These are phyloP conservation scores for Monochamus alternatus DNA, from an alignment of 2,888 invertebrate species.

Conservation along the genomic window DNA sequence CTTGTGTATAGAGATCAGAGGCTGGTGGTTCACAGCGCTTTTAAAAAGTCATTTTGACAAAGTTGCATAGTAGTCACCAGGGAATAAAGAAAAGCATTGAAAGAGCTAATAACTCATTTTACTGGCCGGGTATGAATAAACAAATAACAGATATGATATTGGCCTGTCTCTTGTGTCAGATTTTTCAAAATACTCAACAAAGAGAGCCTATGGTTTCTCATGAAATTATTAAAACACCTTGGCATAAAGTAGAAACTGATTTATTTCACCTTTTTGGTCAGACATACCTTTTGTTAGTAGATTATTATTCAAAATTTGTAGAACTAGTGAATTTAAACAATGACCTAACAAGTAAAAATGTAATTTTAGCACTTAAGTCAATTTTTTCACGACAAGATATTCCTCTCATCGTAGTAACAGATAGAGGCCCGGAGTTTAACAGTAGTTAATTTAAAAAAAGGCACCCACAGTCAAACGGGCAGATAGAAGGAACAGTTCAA, in stretches of 20 bases:
- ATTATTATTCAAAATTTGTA: conserved; percentile 28
- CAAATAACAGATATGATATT: conserved; percentile 33
- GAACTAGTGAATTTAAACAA: conserved; percentile 28
- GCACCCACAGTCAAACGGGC: conserved; percentile 43
- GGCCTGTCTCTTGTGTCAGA: conserved; percentile 27
- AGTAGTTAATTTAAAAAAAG: conserved; percentile 35
- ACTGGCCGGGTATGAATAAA: conserved; percentile 36
- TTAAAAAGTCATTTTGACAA: not conserved
- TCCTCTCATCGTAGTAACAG: conserved; percentile 44
- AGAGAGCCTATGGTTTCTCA: conserved; percentile 36
- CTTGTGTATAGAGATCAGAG: not conserved
- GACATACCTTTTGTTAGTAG: conserved; percentile 29
- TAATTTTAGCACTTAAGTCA: conserved; percentile 29
- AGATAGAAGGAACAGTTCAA: conserved; percentile 46
- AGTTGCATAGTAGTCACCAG: not conserved
- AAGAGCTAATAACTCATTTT: not conserved
- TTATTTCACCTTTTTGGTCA: conserved; percentile 37
- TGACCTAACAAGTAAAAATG: conserved; percentile 19
- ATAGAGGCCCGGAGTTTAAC: conserved; percentile 37
- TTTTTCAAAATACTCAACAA: conserved; percentile 17
- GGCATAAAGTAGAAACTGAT: conserved; percentile 35
- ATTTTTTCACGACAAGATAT: conserved; percentile 44
- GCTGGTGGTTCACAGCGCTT: not conserved
- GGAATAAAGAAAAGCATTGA: not conserved
- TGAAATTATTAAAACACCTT: conserved; percentile 26